Base-by-base conservation (phyloP, 2,888 invertebrate genomes). In the Diadegma fenestrale region DNA sequence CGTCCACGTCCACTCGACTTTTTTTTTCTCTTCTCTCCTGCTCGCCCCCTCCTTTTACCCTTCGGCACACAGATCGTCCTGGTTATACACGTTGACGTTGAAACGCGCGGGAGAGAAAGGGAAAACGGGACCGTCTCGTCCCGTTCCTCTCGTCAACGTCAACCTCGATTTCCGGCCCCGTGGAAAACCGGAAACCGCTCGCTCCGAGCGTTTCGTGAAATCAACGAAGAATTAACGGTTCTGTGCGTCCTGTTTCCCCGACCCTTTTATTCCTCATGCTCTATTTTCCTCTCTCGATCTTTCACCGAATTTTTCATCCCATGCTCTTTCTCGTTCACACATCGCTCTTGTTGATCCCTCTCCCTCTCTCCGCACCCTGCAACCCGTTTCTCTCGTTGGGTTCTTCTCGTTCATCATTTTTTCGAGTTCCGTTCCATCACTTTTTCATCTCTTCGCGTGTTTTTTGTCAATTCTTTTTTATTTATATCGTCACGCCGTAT, bases 171-270 rank as follows among this genome's bases (percentile, higher is more conserved):
- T 82, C 84, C 80, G 85, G 82, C 76, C 79, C 80, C 58, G 83
- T 66, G 84, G 88, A 89, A 90, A 90, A 90, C 90, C 85, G 85
- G 85, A 85, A 85, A 85, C 85, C 85, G 80, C 82, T 82, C 72
- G 80, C 80, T 82, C 78, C 73, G 83, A 71, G 81, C 87, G 86
- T 85, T 73, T 79, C 84, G 85, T 64, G 85, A 82, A 87, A 91
- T 92, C 90, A 91, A 90, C 88, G 90, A 89, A 90, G 89, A 89
- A 89, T 89, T 89, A 89, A 88, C 89, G 88, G 84, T 80, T 73
- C 80, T 68, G 54, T 79, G 84, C 71, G 82, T 85, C 80, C 85
- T 51, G 63, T 58, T 22, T 51, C 66, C 73, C 51, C 73, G 12
- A 22, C 19, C 64, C 71, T 61, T 37, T 66, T 76, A 54, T 66